Percentiles rank a stretch among this genome's conserved stretches.
Conservation (phyloP, 2,113 vertebrate species). For the Columba janthina region DNA sequence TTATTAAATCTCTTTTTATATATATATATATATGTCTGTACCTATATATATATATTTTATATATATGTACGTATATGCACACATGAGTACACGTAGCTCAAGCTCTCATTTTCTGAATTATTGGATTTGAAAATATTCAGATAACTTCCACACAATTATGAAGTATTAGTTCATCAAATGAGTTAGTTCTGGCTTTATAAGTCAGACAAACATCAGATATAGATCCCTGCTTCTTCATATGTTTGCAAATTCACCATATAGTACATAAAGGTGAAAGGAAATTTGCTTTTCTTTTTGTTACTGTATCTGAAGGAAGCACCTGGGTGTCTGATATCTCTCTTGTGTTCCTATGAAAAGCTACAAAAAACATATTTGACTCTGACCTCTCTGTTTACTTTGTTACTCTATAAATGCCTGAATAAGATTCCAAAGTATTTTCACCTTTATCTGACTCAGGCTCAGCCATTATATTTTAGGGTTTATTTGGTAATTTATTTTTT, state of each 20-base stretch:
- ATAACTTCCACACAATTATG: neutral
- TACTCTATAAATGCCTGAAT: neutral
- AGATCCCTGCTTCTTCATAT: neutral
- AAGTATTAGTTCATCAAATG: neutral
- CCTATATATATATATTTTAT: neutral
- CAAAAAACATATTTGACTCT: neutral
- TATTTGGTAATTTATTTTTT: neutral
- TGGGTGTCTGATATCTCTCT: neutral
- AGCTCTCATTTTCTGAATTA: neutral
- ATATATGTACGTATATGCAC: neutral
- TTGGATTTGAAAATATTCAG: neutral
- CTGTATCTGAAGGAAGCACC: neutral
- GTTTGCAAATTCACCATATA: neutral
- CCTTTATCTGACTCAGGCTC: neutral
- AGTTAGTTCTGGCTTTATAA: neutral
- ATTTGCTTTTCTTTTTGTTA: neutral
- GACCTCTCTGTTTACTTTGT: neutral
- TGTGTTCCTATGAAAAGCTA: neutral
- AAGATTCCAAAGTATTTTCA: neutral
- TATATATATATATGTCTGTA: neutral
- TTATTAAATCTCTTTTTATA: neutral
- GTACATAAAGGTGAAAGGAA: neutral
- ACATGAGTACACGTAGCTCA: neutral
- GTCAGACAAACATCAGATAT: neutral
- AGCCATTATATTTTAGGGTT: neutral